These are phyloP conservation scores for Tupaia tana DNA, from an alignment of 2,113 vertebrate species.

Conservation along the genomic window DNA sequence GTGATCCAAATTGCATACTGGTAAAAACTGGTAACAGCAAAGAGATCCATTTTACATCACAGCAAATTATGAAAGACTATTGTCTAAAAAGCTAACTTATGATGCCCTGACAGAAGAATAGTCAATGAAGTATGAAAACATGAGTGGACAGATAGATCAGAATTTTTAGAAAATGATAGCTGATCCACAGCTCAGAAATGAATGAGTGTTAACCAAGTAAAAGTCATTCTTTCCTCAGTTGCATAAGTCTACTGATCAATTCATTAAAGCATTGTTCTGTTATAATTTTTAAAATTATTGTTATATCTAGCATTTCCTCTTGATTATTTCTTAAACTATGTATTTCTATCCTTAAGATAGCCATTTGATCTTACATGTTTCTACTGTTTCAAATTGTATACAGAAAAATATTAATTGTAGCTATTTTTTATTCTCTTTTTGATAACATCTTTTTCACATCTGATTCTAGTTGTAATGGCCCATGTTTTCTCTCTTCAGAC, in stretches of 20 bases:
- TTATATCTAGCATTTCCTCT: neutral
- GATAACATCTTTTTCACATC: neutral
- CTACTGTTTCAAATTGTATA: neutral
- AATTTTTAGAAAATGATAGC: neutral
- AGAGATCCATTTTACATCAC: too few species aligned
- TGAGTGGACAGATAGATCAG: neutral
- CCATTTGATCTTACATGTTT: neutral
- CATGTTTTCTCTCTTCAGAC: neutral
- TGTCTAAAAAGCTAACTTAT: neutral
- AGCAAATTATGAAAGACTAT: neutral
- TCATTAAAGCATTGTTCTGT: neutral
- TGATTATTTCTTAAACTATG: neutral
- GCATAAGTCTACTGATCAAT: neutral
- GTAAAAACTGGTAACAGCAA: too few species aligned
- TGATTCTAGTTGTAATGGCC: neutral
- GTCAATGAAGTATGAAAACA: neutral
- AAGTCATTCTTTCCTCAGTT: neutral
- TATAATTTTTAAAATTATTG: neutral
- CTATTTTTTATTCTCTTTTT: neutral
- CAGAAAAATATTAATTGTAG: neutral
- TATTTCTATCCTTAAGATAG: neutral
- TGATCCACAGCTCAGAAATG: neutral
- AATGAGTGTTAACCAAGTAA: neutral
- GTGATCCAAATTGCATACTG: neutral
- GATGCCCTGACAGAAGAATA: neutral